phyloP scores from a whole-genome alignment of 2,888 invertebrate species.

The Seladonia tumulorum region DNA sequence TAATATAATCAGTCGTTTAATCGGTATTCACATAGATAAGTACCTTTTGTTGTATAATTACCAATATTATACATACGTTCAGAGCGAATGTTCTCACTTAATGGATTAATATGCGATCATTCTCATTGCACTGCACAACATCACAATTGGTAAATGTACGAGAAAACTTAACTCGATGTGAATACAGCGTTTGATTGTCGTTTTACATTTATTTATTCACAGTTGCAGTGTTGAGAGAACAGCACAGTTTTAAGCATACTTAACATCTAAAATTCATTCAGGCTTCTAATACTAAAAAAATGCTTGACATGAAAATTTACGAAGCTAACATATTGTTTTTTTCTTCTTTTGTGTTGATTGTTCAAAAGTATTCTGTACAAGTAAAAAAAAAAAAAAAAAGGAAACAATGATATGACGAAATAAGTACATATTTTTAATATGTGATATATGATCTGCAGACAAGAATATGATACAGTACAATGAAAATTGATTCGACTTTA shows the following conservation, averaged over 20 bases:
- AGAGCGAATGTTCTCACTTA: slow-evolving; percentile 26
- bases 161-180: slow-evolving; percentile 28
- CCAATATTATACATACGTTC: slow-evolving; percentile 21
- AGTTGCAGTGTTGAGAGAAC: slow-evolving; percentile 40
- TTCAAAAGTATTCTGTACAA: slow-evolving; percentile 34
- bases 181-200: slow-evolving; percentile 26
- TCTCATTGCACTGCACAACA: slow-evolving; percentile 20
- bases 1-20: slow-evolving; percentile 32
- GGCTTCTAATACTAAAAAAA: slow-evolving; percentile 48
- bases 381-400: neutral
- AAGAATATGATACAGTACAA: neutral
- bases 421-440: slow-evolving; percentile 20
- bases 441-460: slow-evolving; percentile 10
- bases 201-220: slow-evolving; percentile 44
- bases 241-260: slow-evolving; percentile 52
- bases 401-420: slow-evolving; percentile 33
- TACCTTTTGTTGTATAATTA: slow-evolving; percentile 31
- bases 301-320: slow-evolving; percentile 36
- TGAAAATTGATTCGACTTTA: neutral
- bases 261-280: slow-evolving; percentile 46
- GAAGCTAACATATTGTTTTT: slow-evolving; percentile 46
- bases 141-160: slow-evolving; percentile 36
- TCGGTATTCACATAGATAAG: slow-evolving; percentile 23
- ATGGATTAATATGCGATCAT: slow-evolving; percentile 21
- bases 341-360: slow-evolving; percentile 32